Conservation (phyloP, 2,113 vertebrate genomes). For the Takifugu bimaculatus region DNA sequence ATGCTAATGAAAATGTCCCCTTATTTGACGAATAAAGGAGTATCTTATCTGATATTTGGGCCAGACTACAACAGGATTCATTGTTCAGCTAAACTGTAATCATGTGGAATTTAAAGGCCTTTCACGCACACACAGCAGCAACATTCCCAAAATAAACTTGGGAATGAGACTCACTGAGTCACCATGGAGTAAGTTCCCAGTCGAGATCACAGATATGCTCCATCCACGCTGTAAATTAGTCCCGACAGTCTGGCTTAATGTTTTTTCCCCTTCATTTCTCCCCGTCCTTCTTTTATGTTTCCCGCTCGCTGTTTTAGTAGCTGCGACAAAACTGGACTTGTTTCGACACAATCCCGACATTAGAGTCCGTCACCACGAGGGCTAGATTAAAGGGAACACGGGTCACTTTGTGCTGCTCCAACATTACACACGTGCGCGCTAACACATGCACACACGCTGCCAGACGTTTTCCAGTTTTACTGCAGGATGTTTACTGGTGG, state of each 20-base stretch:
- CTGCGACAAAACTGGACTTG: constrained; percentile 2
- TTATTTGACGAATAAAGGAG: no score
- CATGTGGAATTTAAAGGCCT: constrained; percentile 12
- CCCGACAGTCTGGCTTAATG: background rate
- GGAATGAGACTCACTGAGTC: constrained; percentile 27
- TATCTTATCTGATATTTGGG: background rate
- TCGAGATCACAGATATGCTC: no score
- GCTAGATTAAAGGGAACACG: constrained; percentile 66
- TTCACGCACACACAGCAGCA: constrained; percentile 9
- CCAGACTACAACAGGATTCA: constrained; percentile 9
- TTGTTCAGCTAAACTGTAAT: constrained; percentile 23
- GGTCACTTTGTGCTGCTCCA: constrained; percentile 59
- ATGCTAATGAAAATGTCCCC: no score
- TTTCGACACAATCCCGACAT: constrained; percentile 34
- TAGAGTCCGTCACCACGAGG: constrained; percentile 46
- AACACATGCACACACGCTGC: constrained; percentile 15
- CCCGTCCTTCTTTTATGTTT: background rate
- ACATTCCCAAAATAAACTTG: constrained; percentile 60
- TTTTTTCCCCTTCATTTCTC: constrained; percentile 2
- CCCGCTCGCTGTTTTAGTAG: background rate
- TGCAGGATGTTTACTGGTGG: constrained; percentile 65
- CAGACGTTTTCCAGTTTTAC: constrained; percentile 56
- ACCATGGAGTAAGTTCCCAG: constrained; percentile 29
- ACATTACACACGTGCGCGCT: constrained; percentile 24
- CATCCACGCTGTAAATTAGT: no score